Percentiles rank a stretch among this genome's conserved stretches.
Conservation (phyloP, 2,888 invertebrate species). For the Aporophyla nigra region DNA sequence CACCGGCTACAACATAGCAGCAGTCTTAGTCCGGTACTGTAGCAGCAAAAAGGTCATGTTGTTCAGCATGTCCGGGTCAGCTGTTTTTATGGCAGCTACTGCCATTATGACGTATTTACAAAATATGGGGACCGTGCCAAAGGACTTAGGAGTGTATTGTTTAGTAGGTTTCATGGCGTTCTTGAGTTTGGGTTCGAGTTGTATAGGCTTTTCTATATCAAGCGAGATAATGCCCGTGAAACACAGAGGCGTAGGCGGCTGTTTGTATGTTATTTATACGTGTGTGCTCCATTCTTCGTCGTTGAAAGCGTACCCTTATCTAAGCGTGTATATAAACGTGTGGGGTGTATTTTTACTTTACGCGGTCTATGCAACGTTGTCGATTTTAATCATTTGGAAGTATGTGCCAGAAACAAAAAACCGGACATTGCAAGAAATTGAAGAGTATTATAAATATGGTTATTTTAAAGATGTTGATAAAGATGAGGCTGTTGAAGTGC, state of each 20-base stretch:
- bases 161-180: slow-evolving; percentile 50
- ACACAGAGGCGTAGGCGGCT: slow-evolving; percentile 59
- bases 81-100: slow-evolving; percentile 48
- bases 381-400: slow-evolving; percentile 51
- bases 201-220: slow-evolving; percentile 56
- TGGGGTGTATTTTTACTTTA: slow-evolving; percentile 55
- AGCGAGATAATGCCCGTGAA: slow-evolving; percentile 65
- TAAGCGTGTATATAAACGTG: slow-evolving; percentile 45
- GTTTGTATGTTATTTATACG: slow-evolving; percentile 46
- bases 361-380: slow-evolving; percentile 22
- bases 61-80: slow-evolving; percentile 45
- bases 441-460: slow-evolving; percentile 57
- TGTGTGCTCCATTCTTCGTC: slow-evolving; percentile 58
- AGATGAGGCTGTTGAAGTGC: slow-evolving; percentile 16
- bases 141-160: slow-evolving; percentile 48
- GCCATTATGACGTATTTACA: slow-evolving; percentile 45
- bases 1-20: slow-evolving; percentile 40
- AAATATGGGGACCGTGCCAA: slow-evolving; percentile 18
- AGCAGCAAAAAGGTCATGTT: slow-evolving; percentile 59
- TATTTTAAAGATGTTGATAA: slow-evolving; percentile 27
- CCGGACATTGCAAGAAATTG: slow-evolving; percentile 60
- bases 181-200: slow-evolving; percentile 50
- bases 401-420: slow-evolving; percentile 63
- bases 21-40: slow-evolving; percentile 33
- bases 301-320: slow-evolving; percentile 60